Conservation (phyloP, 2,113 vertebrate genomes). For the Neotragus pygmaeus region DNA sequence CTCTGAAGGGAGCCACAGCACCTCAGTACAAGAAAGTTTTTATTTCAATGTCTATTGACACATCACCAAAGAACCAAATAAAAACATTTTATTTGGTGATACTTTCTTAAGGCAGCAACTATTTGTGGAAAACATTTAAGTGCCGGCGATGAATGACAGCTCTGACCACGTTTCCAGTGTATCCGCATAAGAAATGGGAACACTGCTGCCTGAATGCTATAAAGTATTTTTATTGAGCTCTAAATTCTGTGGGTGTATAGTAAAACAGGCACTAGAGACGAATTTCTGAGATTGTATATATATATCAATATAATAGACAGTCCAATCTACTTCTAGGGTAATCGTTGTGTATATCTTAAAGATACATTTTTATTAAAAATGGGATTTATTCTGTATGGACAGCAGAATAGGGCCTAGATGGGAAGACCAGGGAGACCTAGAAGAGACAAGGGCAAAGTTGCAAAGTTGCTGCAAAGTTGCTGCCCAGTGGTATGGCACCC, state of each 20-base stretch:
- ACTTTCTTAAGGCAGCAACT: conserved; percentile 53
- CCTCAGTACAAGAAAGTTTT: not conserved
- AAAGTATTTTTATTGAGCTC: conserved; percentile 69
- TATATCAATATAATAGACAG: conserved; percentile 74
- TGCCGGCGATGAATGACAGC: conserved; percentile 65
- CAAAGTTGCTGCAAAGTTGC: conserved; percentile 29
- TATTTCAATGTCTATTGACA: conserved; percentile 58
- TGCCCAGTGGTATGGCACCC: not conserved
- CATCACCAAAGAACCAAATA: conserved; percentile 47
- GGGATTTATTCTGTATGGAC: conserved; percentile 64
- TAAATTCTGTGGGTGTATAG: conserved; percentile 68
- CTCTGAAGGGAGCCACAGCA: not conserved
- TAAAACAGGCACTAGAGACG: conserved; percentile 69
- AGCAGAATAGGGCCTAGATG: not conserved
- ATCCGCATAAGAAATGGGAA: conserved; percentile 56
- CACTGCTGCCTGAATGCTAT: conserved; percentile 38
- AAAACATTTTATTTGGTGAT: conserved; percentile 59
- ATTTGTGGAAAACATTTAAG: conserved; percentile 57
- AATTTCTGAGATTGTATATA: conserved; percentile 66
- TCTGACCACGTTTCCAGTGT: conserved; percentile 10
- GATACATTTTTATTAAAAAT: conserved; percentile 75
- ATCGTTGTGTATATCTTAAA: conserved; percentile 70
- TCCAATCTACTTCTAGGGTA: conserved; percentile 71
- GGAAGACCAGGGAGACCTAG: too few relatives aligned
- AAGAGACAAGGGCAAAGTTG: too few relatives aligned